phyloP scores from a whole-genome alignment of 1,140 invertebrate species.

The Penaeus chinensis region DNA sequence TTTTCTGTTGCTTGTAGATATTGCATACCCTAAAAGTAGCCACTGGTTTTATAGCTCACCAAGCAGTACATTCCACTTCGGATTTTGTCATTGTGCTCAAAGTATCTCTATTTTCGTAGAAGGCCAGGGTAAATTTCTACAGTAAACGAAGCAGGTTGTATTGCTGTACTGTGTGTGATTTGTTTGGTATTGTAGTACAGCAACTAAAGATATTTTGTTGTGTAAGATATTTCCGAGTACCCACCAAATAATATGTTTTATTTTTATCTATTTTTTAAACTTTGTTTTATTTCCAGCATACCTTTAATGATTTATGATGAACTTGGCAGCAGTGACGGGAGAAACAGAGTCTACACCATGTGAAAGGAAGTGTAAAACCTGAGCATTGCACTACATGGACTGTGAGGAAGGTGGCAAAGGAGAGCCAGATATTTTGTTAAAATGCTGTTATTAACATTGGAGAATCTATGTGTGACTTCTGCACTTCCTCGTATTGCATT shows the following conservation, averaged over 20 bases:
- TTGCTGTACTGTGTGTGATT: no score
- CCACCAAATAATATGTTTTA: no score
- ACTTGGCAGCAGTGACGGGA: conserved; percentile 12
- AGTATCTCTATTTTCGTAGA: not conserved
- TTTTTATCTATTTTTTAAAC: no score
- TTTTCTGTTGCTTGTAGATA: no score
- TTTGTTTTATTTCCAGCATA: no score
- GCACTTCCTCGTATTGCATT: conserved; percentile 17
- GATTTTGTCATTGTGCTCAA: conserved; percentile 10
- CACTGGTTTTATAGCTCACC: no score
- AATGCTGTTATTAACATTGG: not conserved
- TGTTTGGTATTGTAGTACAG: no score
- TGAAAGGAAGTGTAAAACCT: conserved; percentile 15
- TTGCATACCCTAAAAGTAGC: no score
- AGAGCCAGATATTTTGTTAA: no score
- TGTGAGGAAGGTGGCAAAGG: not conserved
- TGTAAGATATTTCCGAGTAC: no score
- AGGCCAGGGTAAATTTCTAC: not conserved
- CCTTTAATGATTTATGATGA: not conserved
- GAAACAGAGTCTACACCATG: conserved; percentile 5
- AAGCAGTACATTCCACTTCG: conserved; percentile 27
- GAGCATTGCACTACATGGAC: conserved; percentile 27
- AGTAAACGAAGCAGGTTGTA: conserved; percentile 2
- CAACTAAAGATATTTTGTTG: no score
- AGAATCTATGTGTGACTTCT: not conserved